Evolutionary conservation across 2,888 invertebrate species (phyloP), one percentile per base, ranked within the genome.

Genomic region (Elegia similella): DNA sequence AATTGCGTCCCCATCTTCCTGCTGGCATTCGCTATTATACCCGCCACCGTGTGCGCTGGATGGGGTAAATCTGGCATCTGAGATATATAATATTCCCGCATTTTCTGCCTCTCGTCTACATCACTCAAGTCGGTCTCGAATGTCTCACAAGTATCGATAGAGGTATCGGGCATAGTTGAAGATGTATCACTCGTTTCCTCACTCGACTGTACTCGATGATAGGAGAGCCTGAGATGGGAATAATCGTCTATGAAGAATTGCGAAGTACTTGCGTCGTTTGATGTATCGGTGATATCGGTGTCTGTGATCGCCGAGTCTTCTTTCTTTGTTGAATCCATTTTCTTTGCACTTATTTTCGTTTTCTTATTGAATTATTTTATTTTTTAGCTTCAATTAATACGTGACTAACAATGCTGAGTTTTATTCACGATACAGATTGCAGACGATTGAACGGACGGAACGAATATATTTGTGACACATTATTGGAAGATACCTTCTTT

Each of bases 141-240:
- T 55, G 63, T 67, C 15, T 63, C 50, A 55, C 62, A 50, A 56
- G 59, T 60, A 58, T 61, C 13, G 64, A 65, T 46, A 44, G 57
- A 47, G 56, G 50, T 50, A 32, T 61, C 42, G 46, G 56, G 8
- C 23, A 54, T 12, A 7, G 55, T 42, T 47, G 48, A 42, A 13
- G 56, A 47, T 42, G 16, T 6, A 42, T 56, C 56, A 48, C 56
- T 56, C 12, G 56, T 53, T 44, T 57, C 53, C 10, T 48, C 59
- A 60, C 43, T 63, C 52, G 46, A 16, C 16, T 67, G 30, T 42
- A 7, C 42, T 59, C 73, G 78, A 62, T 86, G 82, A 62, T 82
- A 85, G 1, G 82, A 84, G 7, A 84, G 64, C 47, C 82, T 69
- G 2, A 86, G 75, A 43, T 86, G 82, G 2, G 84, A 86, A 61